Percentiles rank a stretch among this genome's conserved stretches.
Evolutionary conservation across 2,888 invertebrate genomes (phyloP).

Genomic region (Spodoptera picta): DNA sequence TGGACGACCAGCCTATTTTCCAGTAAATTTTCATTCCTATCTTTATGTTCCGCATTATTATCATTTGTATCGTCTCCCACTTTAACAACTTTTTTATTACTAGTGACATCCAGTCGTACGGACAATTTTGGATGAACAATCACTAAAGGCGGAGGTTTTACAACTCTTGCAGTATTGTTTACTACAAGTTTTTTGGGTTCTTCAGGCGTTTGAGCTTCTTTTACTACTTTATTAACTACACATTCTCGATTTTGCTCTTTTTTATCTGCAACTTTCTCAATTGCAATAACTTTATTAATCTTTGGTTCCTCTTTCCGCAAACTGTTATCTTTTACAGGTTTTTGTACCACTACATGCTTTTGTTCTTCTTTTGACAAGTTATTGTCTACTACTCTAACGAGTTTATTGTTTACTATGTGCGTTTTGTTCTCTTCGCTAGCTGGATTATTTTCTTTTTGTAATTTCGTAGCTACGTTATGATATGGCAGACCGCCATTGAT

Average conservation of each 20-base stretch:
- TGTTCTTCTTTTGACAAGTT: slow-evolving; percentile 71
- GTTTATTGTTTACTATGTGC: slow-evolving; percentile 24
- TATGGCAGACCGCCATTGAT: slow-evolving; percentile 58
- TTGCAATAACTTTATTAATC: slow-evolving; percentile 21
- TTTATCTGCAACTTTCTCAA: neutral
- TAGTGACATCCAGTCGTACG: slow-evolving; percentile 71
- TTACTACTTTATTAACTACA: slow-evolving; percentile 66
- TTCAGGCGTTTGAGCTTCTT: slow-evolving; percentile 60
- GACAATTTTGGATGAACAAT: slow-evolving; percentile 64
- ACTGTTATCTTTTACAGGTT: slow-evolving; percentile 75
- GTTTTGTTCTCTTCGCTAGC: slow-evolving; percentile 62
- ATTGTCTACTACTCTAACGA: slow-evolving; percentile 67
- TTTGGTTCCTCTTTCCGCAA: slow-evolving; percentile 64
- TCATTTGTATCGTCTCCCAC: slow-evolving; percentile 60
- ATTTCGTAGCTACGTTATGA: slow-evolving; percentile 61
- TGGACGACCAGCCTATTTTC: slow-evolving; percentile 41
- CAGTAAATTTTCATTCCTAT: slow-evolving; percentile 26
- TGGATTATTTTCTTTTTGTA: slow-evolving; percentile 83
- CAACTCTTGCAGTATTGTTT: slow-evolving; percentile 1
- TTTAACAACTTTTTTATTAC: slow-evolving; percentile 74
- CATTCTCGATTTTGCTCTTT: slow-evolving; percentile 51
- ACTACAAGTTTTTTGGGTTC: slow-evolving; percentile 60
- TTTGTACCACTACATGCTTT: slow-evolving; percentile 31
- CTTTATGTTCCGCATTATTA: slow-evolving; percentile 17
- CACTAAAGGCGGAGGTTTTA: slow-evolving; percentile 14